phyloP scores from a whole-genome alignment of 1,140 invertebrate genomes.

The Macrocentrus cingulum region DNA sequence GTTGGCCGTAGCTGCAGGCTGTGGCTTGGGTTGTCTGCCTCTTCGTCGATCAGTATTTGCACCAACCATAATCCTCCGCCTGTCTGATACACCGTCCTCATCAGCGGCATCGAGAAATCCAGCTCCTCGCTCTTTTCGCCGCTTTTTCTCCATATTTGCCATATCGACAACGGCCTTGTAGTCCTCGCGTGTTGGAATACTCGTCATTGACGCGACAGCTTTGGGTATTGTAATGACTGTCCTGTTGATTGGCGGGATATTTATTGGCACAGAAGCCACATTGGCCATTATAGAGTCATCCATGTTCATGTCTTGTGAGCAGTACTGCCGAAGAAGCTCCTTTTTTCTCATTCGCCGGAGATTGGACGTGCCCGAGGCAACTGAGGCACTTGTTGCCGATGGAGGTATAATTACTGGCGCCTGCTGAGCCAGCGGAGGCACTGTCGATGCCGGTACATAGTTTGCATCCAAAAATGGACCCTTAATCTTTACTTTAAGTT shows the following conservation, averaged over 20 bases:
- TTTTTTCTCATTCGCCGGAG: slow-evolving; percentile 86
- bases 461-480: slow-evolving; percentile 81
- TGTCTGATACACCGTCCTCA: slow-evolving; percentile 36
- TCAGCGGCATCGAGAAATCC: slow-evolving; percentile 34
- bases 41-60: slow-evolving; percentile 59
- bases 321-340: slow-evolving; percentile 81
- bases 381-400: slow-evolving; percentile 50
- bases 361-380: slow-evolving; percentile 67
- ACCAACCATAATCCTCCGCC: slow-evolving; percentile 38
- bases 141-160: slow-evolving; percentile 67
- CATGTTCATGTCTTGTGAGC: slow-evolving; percentile 84
- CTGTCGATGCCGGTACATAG: slow-evolving; percentile 63
- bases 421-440: slow-evolving; percentile 59
- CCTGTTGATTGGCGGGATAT: slow-evolving; percentile 66
- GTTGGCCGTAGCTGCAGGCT: slow-evolving; percentile 43
- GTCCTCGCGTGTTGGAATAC: slow-evolving; percentile 80
- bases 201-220: slow-evolving; percentile 82
- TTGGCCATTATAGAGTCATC: slow-evolving; percentile 66
- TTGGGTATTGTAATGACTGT: slow-evolving; percentile 82
- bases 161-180: slow-evolving; percentile 70
- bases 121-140: slow-evolving; percentile 64
- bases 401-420: slow-evolving; percentile 59
- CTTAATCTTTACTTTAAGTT: slow-evolving; percentile 88
- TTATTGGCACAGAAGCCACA: slow-evolving; percentile 58
- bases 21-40: slow-evolving; percentile 55